Evolutionary conservation across 2,888 invertebrate genomes (phyloP).

Genomic region (Pandemis corylana): DNA sequence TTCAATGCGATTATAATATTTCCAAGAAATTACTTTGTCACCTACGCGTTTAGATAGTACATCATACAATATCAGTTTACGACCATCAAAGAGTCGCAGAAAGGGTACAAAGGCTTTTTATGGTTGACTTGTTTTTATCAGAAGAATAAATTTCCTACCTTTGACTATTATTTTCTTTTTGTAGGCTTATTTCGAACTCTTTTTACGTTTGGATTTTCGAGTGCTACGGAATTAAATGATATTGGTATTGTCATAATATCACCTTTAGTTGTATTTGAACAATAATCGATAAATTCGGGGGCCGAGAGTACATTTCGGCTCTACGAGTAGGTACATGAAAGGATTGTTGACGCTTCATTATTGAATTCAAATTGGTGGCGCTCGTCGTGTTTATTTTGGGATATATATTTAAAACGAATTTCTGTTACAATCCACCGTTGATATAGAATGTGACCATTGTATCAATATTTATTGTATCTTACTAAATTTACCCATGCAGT

Average conservation of each 20-base stretch:
- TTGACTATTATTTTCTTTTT: constrained; percentile 25
- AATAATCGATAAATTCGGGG: constrained; percentile 3
- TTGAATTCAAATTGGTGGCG: constrained; percentile 14
- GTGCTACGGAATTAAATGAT: constrained; percentile 21
- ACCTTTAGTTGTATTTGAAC: constrained; percentile 4
- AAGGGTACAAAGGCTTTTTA: constrained; percentile 42
- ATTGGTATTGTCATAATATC: constrained; percentile 3
- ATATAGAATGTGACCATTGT: not conserved
- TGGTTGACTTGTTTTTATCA: constrained; percentile 40
- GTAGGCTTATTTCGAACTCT: constrained; percentile 16
- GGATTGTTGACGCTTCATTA: constrained; percentile 30
- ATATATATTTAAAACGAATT: constrained; percentile 6
- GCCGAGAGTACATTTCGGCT: constrained; percentile 2
- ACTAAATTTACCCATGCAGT: not conserved
- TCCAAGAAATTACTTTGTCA: constrained; percentile 31
- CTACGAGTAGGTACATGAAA: constrained; percentile 10
- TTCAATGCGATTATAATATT: constrained; percentile 33
- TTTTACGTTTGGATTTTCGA: constrained; percentile 14
- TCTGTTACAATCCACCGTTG: not conserved
- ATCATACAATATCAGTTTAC: constrained; percentile 40
- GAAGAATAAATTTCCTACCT: constrained; percentile 40
- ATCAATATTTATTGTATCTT: not conserved
- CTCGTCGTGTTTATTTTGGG: constrained; percentile 11
- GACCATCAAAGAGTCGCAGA: constrained; percentile 40
- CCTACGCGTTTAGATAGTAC: constrained; percentile 34